Conservation (phyloP, 2,113 vertebrate species). For the Motacilla tschutschensis region DNA sequence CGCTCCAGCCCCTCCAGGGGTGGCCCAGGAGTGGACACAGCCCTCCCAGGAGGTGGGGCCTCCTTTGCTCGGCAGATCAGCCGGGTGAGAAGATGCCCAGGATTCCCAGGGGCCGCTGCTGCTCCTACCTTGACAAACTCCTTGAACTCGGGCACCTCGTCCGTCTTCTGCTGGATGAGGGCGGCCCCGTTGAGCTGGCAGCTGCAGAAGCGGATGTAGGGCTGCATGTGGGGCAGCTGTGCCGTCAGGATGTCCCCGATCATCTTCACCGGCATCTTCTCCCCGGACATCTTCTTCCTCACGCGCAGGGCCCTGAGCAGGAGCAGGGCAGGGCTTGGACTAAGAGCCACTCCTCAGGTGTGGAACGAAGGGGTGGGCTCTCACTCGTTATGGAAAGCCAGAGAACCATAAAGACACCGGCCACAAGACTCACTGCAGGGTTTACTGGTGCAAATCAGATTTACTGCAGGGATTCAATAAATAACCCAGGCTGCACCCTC, state of each 20-base stretch:
- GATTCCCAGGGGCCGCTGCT: neutral
- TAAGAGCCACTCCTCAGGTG: neutral
- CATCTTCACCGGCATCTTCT: conserved; percentile 98
- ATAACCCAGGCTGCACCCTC: neutral
- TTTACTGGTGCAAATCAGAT: no score
- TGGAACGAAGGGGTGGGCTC: neutral
- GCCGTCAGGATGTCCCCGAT: conserved; percentile 96
- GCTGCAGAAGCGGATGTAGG: conserved; percentile 97
- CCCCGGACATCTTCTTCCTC: conserved; percentile 98
- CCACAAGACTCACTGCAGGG: neutral
- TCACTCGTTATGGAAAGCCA: neutral
- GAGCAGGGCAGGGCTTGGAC: neutral
- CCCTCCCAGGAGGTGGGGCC: neutral
- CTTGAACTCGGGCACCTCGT: conserved; percentile 94
- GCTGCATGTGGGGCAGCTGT: conserved; percentile 98
- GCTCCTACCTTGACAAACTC: conserved; percentile 91
- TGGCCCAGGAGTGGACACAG: neutral
- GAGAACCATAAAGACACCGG: neutral
- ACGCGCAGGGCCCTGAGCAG: conserved; percentile 82
- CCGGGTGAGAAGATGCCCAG: accelerated
- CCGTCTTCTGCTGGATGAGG: conserved; percentile 96
- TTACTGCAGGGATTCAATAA: neutral
- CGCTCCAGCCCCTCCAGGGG: neutral
- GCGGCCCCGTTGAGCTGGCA: conserved; percentile 97
- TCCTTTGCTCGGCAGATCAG: neutral